Conservation (phyloP, 53 echinoderm and acorn worm species). For the Mesocentrotus franciscanus region DNA sequence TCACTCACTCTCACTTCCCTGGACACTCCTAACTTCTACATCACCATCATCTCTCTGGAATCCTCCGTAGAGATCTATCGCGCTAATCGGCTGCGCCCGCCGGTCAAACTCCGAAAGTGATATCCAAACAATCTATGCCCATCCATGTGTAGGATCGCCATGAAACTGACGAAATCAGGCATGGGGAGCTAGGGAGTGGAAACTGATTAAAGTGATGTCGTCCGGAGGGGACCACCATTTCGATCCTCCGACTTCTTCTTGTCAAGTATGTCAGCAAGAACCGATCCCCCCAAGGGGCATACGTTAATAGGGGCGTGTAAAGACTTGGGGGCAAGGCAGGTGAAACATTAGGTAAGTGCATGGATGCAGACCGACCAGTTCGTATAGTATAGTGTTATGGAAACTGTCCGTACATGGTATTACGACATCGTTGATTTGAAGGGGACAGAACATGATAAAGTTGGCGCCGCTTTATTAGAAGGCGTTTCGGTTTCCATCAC, state of each 20-base stretch:
- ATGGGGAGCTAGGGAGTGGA: constrained; percentile 17
- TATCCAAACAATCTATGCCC: constrained; percentile 11
- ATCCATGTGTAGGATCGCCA: constrained; percentile 6
- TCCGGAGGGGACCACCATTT: neutral
- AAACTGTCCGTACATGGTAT: neutral
- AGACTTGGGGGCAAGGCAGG: constrained; percentile 13
- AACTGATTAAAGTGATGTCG: constrained; percentile 49
- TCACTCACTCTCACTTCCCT: neutral
- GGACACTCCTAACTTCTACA: neutral
- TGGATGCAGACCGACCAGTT: neutral
- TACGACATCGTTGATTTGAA: neutral
- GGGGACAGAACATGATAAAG: neutral
- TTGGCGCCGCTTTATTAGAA: neutral
- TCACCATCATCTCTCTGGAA: neutral
- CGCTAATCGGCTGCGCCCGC: constrained; percentile 16
- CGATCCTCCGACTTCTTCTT: constrained; percentile 29
- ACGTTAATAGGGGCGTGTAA: constrained; percentile 37
- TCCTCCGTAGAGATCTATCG: neutral
- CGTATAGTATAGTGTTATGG: neutral
- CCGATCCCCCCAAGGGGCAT: neutral
- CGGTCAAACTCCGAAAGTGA: constrained; percentile 30
- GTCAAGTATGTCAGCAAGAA: constrained; percentile 12
- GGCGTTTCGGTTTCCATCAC: neutral
- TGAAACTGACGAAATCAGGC: constrained; percentile 19
- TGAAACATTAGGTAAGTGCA: constrained; percentile 22